Evolutionary conservation across 2,113 vertebrate species (phyloP).

Genomic region (Phainopepla nitens): DNA sequence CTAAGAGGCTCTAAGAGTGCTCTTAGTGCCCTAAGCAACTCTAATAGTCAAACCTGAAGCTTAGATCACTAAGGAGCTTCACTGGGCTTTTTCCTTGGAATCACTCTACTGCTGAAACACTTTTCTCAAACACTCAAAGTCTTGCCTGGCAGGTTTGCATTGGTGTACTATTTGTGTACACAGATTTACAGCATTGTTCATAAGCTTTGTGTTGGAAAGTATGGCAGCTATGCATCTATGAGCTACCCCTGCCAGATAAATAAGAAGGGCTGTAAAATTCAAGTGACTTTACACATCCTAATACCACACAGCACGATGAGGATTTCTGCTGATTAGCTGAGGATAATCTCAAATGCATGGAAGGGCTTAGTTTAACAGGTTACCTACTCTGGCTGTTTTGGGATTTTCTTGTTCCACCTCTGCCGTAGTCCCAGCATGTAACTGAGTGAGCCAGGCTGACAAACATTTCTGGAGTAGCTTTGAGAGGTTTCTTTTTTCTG

Average conservation of each 20-base stretch:
- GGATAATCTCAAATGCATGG: slow-evolving; percentile 51
- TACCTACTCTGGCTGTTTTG: background rate
- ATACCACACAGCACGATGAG: background rate
- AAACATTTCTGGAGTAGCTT: background rate
- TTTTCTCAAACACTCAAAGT: background rate
- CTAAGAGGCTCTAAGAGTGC: slow-evolving; percentile 12
- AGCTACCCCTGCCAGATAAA: background rate
- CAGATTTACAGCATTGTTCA: background rate
- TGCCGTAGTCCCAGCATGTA: background rate
- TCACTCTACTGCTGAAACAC: background rate
- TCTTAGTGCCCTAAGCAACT: slow-evolving; percentile 24
- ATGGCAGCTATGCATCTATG: background rate
- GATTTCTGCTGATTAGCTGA: slow-evolving; percentile 34
- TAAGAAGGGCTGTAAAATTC: background rate
- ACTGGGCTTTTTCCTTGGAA: background rate
- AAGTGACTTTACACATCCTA: slow-evolving; percentile 17
- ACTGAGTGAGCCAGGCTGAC: background rate
- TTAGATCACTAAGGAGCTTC: slow-evolving; percentile 40
- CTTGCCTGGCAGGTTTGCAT: background rate
- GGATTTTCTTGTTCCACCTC: background rate
- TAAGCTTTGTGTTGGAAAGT: background rate
- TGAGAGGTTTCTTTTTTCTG: background rate
- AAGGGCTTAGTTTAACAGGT: slow-evolving; percentile 41
- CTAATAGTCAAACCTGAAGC: slow-evolving; percentile 7
- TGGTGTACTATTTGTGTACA: background rate